Percentiles rank a stretch among this genome's conserved stretches.
These are phyloP conservation scores for Meles meles DNA, from an alignment of 2,113 vertebrate species.

Conservation along the genomic window DNA sequence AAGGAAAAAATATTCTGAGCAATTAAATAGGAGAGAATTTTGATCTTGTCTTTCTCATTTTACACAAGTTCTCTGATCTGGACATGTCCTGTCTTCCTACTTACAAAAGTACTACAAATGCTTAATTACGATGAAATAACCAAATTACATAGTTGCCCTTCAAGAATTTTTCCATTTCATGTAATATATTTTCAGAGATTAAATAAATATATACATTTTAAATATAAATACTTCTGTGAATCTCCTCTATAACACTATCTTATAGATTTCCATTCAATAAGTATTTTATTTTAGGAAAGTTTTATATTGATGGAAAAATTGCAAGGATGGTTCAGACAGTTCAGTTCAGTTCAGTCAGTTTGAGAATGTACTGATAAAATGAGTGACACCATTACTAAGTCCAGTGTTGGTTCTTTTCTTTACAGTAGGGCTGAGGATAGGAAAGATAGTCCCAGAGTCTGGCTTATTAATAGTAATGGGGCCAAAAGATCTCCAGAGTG, in stretches of 20 bases:
- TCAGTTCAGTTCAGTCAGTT: background rate
- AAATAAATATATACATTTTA: background rate
- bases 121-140: background rate
- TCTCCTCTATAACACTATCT: background rate
- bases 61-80: background rate
- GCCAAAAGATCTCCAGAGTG: background rate
- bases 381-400: background rate
- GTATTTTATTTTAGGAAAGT: background rate
- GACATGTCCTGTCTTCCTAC: background rate
- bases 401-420: background rate
- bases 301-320: background rate
- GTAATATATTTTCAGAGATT: background rate
- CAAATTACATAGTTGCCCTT: background rate
- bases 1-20: background rate
- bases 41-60: background rate
- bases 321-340: background rate
- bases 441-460: background rate
- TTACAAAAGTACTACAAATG: background rate
- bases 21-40: background rate
- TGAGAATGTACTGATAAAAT: background rate
- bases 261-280: background rate
- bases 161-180: background rate
- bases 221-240: background rate
- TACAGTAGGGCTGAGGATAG: background rate
- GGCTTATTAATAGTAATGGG: background rate